phyloP scores from a whole-genome alignment of 2,888 invertebrate species.

The Hermaeophaga mercurialis region DNA sequence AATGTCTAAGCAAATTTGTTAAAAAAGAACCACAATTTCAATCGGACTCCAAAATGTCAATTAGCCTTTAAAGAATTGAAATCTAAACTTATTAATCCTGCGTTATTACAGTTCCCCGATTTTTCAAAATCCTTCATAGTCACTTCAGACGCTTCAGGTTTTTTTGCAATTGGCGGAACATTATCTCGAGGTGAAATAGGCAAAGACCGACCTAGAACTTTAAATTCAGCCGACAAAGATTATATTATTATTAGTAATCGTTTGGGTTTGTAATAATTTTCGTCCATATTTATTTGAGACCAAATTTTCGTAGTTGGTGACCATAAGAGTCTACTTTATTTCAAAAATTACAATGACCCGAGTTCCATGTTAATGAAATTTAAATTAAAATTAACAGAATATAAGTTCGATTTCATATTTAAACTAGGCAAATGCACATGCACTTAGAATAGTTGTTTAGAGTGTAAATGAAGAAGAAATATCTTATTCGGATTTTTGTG shows the following conservation, averaged over 20 bases:
- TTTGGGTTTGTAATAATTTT: conserved; percentile 50
- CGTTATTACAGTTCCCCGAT: conserved; percentile 45
- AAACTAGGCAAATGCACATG: conserved; percentile 13
- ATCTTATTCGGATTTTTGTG: no score
- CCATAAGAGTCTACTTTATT: conserved; percentile 49
- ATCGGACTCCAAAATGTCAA: conserved; percentile 30
- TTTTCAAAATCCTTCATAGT: conserved; percentile 44
- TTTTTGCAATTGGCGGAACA: conserved; percentile 33
- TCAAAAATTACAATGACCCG: conserved; percentile 45
- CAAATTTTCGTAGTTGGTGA: conserved; percentile 51
- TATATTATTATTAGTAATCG: conserved; percentile 50
- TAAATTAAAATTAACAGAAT: conserved; percentile 47
- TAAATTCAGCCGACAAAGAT: conserved; percentile 48
- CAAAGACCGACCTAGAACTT: conserved; percentile 46
- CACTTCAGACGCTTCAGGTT: conserved; percentile 50
- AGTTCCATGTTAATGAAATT: conserved; percentile 45
- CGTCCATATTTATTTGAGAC: conserved; percentile 52
- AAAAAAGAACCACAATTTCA: conserved; percentile 31
- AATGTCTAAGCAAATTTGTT: conserved; percentile 28
- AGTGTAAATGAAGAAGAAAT: no score
- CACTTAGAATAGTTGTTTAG: no score
- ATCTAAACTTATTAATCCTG: conserved; percentile 22
- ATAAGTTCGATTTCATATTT: conserved; percentile 37
- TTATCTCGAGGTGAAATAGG: conserved; percentile 42
- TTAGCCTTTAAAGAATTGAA: conserved; percentile 9